These are phyloP conservation scores for Mormyrus proboscirostris DNA, from an alignment of 2,797 vertebrate genomes.

Conservation along the genomic window DNA sequence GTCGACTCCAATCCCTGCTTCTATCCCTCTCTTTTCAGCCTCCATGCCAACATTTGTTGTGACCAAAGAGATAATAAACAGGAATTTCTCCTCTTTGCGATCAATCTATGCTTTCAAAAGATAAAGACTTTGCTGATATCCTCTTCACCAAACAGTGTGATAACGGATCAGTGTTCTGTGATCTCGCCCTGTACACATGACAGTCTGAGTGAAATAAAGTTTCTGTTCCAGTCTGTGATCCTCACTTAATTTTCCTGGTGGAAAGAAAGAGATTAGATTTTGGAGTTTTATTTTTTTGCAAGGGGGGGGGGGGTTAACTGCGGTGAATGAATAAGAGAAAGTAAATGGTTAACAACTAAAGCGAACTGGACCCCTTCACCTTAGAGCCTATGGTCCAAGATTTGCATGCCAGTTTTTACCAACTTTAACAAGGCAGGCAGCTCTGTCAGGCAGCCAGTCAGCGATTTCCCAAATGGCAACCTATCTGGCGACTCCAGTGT, in stretches of 20 bases:
- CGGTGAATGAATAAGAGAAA: constrained; percentile 25
- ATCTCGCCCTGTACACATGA: not conserved
- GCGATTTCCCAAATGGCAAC: constrained; percentile 53
- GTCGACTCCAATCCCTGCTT: not conserved
- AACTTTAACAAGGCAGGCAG: constrained; percentile 67
- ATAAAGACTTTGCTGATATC: not conserved
- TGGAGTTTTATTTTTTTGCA: constrained; percentile 14
- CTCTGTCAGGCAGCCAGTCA: constrained; percentile 58
- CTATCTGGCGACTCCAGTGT: constrained; percentile 52
- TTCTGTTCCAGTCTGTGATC: not conserved
- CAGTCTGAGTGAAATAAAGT: constrained; percentile 1
- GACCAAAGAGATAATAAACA: not conserved
- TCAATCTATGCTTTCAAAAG: not conserved
- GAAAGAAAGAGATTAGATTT: not conserved
- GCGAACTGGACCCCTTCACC: constrained; percentile 28
- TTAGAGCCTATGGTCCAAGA: constrained; percentile 60
- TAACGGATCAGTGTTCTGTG: not conserved
- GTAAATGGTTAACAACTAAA: constrained; percentile 42
- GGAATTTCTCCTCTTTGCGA: not conserved
- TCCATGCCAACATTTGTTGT: not conserved
- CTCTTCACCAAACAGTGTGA: not conserved
- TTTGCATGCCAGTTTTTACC: constrained; percentile 52
- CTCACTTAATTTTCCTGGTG: not conserved
- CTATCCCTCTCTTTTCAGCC: not conserved
- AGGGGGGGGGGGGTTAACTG: not conserved